phyloP scores from a whole-genome alignment of 2,113 vertebrate genomes.

The Phaethornis superciliosus region DNA sequence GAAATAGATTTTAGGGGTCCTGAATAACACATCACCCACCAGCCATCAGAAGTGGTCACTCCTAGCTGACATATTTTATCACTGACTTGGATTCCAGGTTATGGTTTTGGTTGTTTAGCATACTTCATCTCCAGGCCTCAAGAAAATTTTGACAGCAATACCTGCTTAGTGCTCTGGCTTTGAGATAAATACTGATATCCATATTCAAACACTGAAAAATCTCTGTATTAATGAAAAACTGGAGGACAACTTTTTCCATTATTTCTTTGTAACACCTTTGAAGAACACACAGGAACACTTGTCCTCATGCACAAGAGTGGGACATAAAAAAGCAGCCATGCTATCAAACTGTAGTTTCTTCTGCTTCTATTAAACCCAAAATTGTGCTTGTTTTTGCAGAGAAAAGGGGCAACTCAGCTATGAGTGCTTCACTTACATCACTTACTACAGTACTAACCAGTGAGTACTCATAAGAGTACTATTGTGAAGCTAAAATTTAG shows the following conservation, averaged over 20 bases:
- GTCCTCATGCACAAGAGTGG: neutral
- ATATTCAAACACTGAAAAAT: neutral
- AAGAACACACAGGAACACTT: neutral
- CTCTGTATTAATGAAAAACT: neutral
- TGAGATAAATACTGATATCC: neutral
- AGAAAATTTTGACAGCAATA: neutral
- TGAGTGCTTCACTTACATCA: neutral
- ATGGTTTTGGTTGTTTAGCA: neutral
- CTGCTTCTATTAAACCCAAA: neutral
- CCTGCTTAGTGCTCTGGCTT: neutral
- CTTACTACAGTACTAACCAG: neutral
- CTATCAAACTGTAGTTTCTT: neutral
- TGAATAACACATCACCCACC: neutral
- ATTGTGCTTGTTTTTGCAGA: neutral
- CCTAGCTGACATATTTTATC: neutral
- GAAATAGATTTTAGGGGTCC: neutral
- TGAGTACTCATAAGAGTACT: neutral
- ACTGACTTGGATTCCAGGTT: neutral
- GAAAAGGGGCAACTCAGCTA: neutral
- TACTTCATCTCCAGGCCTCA: neutral
- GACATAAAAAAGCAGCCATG: neutral
- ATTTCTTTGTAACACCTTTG: neutral
- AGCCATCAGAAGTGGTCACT: neutral
- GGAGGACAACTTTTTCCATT: neutral
- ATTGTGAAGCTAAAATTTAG: fast-evolving